Base-by-base conservation (phyloP, 2,888 invertebrate genomes). In the Furcula furcula region DNA sequence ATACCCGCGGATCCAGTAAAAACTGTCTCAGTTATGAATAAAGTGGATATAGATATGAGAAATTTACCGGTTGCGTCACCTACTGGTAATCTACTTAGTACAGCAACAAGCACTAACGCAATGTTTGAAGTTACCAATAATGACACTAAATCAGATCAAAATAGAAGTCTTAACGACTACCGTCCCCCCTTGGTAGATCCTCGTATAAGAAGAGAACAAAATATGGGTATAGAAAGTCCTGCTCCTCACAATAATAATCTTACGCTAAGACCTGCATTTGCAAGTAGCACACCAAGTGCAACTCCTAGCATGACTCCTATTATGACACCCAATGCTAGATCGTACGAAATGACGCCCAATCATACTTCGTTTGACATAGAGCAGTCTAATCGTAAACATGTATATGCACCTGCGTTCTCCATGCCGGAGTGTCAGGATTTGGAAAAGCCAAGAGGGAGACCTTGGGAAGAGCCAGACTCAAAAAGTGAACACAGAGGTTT, bases 1-100 rank as follows among this genome's bases (percentile, higher is more conserved):
- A 87, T 85, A 57, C 86, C 87, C 1, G 64, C 41, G 14, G 85
- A 87, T 43, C 83, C 83, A n/a, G 55, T 83, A 1, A 73, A 79
- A 49, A 36, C 58, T 3, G 19, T 47, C 9, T 36, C 52, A 11
- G 52, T 50, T 3, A 49, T 36, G 37, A 49, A 67, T 9, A 73
- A 65, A 47, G 16, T 40, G 16, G 87, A 88, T 51, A 42, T 83
- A 22, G 87, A 88, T 49, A 85, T 88, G 83, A 76, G 87, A 58
- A 65, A 55, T 23, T 39, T 73, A 33, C 55, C 72, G 19, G 40
- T 44, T 14, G 18, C 59, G 29, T 59, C 70, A 25, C 44, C 61
- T 25, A 36, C 27, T 14, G 36, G 21, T 15, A 39, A 33, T 4
- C 13, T 28, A 13, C 6, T 18, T 19, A 16, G 19, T 7, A 16